A percentile compares a stretch with the other conserved stretches of the same genome.
Conservation (phyloP, 2,113 vertebrate species). For the Dromiciops gliroides region DNA sequence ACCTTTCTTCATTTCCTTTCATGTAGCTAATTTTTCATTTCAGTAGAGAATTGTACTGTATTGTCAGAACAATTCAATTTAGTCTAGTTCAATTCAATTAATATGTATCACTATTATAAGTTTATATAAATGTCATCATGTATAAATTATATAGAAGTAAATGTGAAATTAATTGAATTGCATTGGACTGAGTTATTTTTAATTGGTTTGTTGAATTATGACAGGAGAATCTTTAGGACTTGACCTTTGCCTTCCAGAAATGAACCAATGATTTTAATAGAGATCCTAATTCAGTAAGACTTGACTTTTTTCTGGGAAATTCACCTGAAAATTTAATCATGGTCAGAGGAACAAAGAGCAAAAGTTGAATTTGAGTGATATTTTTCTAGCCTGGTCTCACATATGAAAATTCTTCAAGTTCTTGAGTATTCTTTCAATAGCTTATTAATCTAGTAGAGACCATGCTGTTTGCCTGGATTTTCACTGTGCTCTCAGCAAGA, state of each 20-base stretch:
- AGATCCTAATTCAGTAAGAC: background rate
- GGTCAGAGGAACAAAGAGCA: background rate
- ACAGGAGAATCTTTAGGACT: background rate
- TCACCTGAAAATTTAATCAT: background rate
- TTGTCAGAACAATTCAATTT: background rate
- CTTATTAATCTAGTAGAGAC: background rate
- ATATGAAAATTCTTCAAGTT: background rate
- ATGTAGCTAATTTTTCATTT: background rate
- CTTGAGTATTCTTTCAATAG: background rate
- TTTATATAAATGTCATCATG: background rate
- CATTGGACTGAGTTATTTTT: background rate
- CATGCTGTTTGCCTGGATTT: background rate
- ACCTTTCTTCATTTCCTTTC: background rate
- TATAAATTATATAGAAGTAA: background rate
- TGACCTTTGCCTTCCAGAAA: background rate
- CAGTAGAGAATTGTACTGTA: background rate
- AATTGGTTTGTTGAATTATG: background rate
- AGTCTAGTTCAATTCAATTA: background rate
- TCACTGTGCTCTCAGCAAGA: background rate
- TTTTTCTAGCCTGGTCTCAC: background rate
- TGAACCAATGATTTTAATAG: background rate
- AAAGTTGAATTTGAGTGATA: background rate
- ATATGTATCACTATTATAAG: background rate
- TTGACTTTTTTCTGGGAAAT: background rate
- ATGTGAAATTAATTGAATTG: background rate